Evolutionary conservation across 1,140 invertebrate genomes (phyloP), one percentile per base, ranked within the genome.

Genomic region (Heliconius himera): DNA sequence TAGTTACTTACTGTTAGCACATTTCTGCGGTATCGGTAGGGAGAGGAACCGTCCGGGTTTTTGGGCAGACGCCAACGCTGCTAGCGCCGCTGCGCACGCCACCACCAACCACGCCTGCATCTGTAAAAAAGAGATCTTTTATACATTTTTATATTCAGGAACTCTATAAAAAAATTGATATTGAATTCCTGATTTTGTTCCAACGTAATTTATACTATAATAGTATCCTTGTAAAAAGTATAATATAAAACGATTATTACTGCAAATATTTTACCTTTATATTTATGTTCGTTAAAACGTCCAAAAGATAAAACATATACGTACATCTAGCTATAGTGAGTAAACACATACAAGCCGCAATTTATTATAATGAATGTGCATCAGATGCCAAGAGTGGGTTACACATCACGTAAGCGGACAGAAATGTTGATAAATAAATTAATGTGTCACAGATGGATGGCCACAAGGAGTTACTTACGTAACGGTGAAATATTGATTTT

Each of bases 21-120:
- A 98, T 95, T 98, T 98, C 87, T 97, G 95, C 80, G 97, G 95
- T 78, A 96, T 95, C 33, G 97, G 97, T 76, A 98, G 95, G 72
- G 97, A 97, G 74, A 98, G 95, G 95, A 98, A 98, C 88, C 97
- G 95, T 87, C 97, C 97, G n/a, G 94, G 94, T 77, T 93, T 94
- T 83, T 95, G 92, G 49, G 93, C 91, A 18, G 88, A 78, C 60
- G 90, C 89, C 70, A 92, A 82, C 71, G 88, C 86, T 72, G 89
- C 90, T 74, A 94, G 84, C 78, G 88, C 86, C 74, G 88, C 88
- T 76, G 87, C 91, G 86, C 92, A 92, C 60, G 90, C 87, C 84
- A 93, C 85, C 87, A 95, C 74, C 86, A 90, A 82, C 89, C 89
- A 91, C 88, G 85, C 81, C 84, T 95, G 88, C 86, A 96, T 94